Evolutionary conservation across 2,888 invertebrate species (phyloP), one percentile per base, ranked within the genome.

Genomic region (Lordiphosa fenestrarum): DNA sequence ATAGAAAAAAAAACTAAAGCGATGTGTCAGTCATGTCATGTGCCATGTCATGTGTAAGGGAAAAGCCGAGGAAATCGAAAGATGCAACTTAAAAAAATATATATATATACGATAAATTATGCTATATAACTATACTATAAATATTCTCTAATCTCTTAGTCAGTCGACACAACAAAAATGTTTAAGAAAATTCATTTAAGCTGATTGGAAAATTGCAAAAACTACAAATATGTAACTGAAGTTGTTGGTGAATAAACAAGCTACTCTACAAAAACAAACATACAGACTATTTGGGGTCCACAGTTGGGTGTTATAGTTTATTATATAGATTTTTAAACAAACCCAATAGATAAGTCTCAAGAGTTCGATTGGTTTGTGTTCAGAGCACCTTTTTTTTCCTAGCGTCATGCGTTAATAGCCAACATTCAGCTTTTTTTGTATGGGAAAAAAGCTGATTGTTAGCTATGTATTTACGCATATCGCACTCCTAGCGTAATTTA

Each of bases 171-270:
- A 41, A 15, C 15, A 15, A 15, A 56, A 58, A 42, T 42, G 30
- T 41, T 33, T 33, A 52, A 42, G 23, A 44, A 33, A 33, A 33
- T 44, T 44, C 33, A 44, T 44, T 44, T 42, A 44, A 33, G 44
- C 44, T 44, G 44, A 66, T 59, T 62, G 61, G 37, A 66, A 49
- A 66, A 52, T 50, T 37, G 62, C 65, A 66, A 58, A 58, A 51
- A 59, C 50, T 42, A 66, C 49, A 72, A 61, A 70, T 74, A 82
- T 78, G 84, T 83, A 83, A 80, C 76, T 83, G 73, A 78, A 78
- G 78, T 78, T 78, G 78, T 78, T 78, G 78, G 84, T 78, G 78
- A 78, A 78, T 78, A 78, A 78, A 83, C 63, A 83, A 83, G 76
- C 84, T 83, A 80, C 64, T 63, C 33, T 33, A 10, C 25, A 52